A percentile compares a stretch with the other conserved stretches of the same genome.
These are phyloP conservation scores for Platichthys stellatus DNA, from an alignment of 2,113 vertebrate species.

Conservation along the genomic window DNA sequence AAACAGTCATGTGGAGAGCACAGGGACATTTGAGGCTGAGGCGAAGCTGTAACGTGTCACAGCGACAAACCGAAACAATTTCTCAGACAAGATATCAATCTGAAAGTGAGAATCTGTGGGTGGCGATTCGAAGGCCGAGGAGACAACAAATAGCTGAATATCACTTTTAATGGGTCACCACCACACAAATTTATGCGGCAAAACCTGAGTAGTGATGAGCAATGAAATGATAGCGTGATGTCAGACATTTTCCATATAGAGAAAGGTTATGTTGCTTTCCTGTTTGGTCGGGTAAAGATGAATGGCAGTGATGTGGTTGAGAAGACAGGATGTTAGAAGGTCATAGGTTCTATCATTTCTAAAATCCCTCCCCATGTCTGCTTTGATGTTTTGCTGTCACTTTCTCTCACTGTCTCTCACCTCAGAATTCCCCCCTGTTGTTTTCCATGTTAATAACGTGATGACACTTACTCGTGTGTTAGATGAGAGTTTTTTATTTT, in stretches of 20 bases:
- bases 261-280: conserved; percentile 49
- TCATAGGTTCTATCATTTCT: conserved; percentile 47
- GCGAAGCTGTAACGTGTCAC: neutral
- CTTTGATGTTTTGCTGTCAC: conserved; percentile 13
- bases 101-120: conserved; percentile 60
- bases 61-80: neutral
- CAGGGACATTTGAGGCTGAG: conserved; percentile 2
- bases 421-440: neutral
- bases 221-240: conserved; percentile 4
- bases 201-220: conserved; percentile 32
- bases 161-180: conserved; percentile 4
- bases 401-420: conserved; percentile 17
- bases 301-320: conserved; percentile 49
- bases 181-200: neutral
- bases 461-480: neutral
- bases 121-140: neutral
- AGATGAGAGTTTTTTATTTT: too few relatives aligned
- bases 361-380: conserved; percentile 6
- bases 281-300: conserved; percentile 31
- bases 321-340: conserved; percentile 66
- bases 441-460: neutral
- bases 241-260: conserved; percentile 56
- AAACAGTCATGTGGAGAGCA: neutral
- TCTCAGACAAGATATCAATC: conserved; percentile 19
- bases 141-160: conserved; percentile 12